Conservation (phyloP, 2,113 vertebrate species). For the Ictalurus punctatus region DNA sequence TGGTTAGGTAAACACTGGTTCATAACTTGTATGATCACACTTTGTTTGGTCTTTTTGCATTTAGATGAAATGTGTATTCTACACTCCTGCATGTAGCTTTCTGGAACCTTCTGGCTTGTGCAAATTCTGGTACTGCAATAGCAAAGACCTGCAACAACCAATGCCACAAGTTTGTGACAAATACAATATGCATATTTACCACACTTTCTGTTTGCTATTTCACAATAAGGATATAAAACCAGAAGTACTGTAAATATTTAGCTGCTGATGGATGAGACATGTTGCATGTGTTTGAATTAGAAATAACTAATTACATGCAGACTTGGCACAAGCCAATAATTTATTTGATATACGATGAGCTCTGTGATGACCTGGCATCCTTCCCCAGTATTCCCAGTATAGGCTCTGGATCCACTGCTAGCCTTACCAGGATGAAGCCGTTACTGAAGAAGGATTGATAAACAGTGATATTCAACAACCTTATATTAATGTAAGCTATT, state of each 20-base stretch:
- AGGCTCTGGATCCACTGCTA: not conserved
- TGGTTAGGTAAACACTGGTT: not conserved
- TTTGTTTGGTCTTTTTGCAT: not conserved
- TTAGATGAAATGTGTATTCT: not conserved
- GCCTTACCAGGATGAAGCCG: not conserved
- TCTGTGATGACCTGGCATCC: not conserved
- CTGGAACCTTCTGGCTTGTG: not conserved
- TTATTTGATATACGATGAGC: not conserved
- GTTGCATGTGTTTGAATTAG: not conserved
- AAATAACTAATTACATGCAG: not conserved
- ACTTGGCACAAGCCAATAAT: not conserved
- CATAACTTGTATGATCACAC: not conserved
- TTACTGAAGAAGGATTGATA: not conserved
- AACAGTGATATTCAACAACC: not conserved
- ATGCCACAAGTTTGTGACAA: not conserved
- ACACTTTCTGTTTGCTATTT: not conserved
- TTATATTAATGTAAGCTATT: not conserved
- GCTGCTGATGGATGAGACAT: not conserved
- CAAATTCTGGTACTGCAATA: not conserved
- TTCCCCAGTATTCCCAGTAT: not conserved
- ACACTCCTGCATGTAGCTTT: not conserved
- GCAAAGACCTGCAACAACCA: not conserved
- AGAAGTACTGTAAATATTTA: not conserved
- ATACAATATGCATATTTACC: not conserved
- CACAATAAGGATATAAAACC: not conserved